Evolutionary conservation across 1,140 invertebrate species (phyloP), one percentile per base, ranked within the genome.

Genomic region (Drosophila elegans): DNA sequence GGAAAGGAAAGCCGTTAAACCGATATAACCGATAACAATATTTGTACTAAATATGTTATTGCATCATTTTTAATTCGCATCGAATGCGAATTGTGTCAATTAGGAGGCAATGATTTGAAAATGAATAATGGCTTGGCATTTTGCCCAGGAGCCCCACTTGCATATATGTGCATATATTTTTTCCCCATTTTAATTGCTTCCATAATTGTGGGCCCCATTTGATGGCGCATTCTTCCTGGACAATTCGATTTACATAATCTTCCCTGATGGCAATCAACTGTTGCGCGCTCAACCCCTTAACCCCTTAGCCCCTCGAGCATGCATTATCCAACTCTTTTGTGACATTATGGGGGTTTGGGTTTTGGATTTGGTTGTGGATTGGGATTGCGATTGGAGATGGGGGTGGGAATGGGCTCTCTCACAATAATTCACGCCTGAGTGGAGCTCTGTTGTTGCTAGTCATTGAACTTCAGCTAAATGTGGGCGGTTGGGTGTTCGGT

Each of bases 221-320:
- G 41, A 62, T 61, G 32, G 34, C 48, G 56, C 52, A 77, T 59
- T 71, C 62, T 77, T 66, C 81, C 71, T 69, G 78, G 60, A 78
- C 81, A 85, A 86, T 81, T 85, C 72, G 74, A 86, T 85, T 86
- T 81, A 75, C 82, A 86, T 85, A 86, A 85, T 86, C 80, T 74
- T 48, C 66, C 78, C 74, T 71, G 74, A 78, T 74, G 78, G 68
- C 77, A 86, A 85, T 85, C 78, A 85, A 75, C 82, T 85, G 82
- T 86, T 85, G 82, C 81, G 68, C 57, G 34, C 53, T 29, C 46
- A 56, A 9, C 27, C 44, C 16, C 32, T 53, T 39, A 39, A 38
- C 34, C n/a, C 39, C 21, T 5, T 34, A n/a, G 11, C 60, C 41
- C 44, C 41, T 36, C 32, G 25, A 52, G 36, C 32, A 61, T 45